A percentile compares a stretch with the other conserved stretches of the same genome.
These are phyloP conservation scores for Tetrax tetrax DNA, from an alignment of 2,113 vertebrate genomes.

Conservation along the genomic window DNA sequence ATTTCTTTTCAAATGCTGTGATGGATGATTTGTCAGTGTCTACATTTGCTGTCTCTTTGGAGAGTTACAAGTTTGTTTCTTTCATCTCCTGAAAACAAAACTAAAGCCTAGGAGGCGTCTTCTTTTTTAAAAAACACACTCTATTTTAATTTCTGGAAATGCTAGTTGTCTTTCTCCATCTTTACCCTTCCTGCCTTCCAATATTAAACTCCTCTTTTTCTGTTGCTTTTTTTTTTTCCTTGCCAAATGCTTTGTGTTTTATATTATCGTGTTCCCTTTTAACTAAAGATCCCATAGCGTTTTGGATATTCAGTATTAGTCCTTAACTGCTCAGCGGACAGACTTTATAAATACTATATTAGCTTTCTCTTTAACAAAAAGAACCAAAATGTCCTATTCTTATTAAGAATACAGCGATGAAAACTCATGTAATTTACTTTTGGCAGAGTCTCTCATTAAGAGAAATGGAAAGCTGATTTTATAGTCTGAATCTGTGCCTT, in stretches of 20 bases:
- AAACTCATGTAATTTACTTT: constrained; percentile 60
- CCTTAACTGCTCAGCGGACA: neutral
- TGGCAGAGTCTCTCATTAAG: constrained; percentile 48
- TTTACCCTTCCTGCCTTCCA: neutral
- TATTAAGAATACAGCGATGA: constrained; percentile 13
- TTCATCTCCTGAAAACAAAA: neutral
- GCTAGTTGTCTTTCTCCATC: neutral
- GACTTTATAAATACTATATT: constrained; percentile 49
- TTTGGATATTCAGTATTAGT: constrained; percentile 30
- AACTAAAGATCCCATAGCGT: neutral
- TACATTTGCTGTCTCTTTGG: neutral
- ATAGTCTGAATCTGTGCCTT: constrained; percentile 61
- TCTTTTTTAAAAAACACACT: neutral
- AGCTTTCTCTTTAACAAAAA: constrained; percentile 36
- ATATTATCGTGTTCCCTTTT: neutral
- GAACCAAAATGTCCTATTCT: constrained; percentile 14
- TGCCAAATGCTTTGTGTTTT: neutral
- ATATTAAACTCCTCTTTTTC: neutral
- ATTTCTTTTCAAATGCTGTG: constrained; percentile 24
- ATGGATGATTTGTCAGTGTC: constrained; percentile 31
- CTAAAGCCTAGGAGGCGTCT: neutral
- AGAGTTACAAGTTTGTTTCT: neutral
- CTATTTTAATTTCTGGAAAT: neutral
- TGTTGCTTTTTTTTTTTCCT: neutral
- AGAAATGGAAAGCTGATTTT: constrained; percentile 66